Conservation (phyloP, 2,113 vertebrate species). For the Anguilla rostrata region DNA sequence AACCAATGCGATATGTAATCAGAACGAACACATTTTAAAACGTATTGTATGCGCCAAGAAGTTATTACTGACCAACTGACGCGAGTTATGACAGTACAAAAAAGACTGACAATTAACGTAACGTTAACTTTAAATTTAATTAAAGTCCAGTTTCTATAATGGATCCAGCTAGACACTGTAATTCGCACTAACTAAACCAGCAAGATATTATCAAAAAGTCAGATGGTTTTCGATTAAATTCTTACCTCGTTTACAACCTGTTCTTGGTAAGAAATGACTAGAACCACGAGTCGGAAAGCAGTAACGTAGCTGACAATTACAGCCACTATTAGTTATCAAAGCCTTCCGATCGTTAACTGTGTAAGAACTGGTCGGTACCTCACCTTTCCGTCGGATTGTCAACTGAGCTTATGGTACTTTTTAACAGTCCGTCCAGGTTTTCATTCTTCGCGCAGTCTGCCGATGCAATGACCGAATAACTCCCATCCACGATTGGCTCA, state of each 20-base stretch:
- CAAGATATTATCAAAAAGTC: too few species aligned
- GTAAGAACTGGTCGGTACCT: not conserved
- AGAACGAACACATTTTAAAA: too few species aligned
- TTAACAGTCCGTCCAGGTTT: not conserved
- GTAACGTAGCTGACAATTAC: not conserved
- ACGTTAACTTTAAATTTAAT: too few species aligned
- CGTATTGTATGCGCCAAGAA: too few species aligned
- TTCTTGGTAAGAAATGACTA: not conserved
- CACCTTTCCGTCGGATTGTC: not conserved
- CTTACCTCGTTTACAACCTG: not conserved
- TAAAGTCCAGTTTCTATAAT: too few species aligned
- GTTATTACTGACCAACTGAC: too few species aligned
- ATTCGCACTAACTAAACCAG: not conserved
- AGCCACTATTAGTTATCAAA: not conserved
- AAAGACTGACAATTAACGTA: too few species aligned
- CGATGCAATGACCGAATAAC: conserved; percentile 51
- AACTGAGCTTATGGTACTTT: not conserved
- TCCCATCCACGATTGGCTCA: conserved; percentile 52
- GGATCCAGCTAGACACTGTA: not conserved
- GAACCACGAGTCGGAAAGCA: not conserved
- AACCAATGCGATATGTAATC: too few species aligned
- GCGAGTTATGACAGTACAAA: too few species aligned
- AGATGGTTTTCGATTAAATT: not conserved
- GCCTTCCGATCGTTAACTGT: not conserved
- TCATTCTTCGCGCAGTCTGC: conserved; percentile 42